phyloP scores from a whole-genome alignment of 2,888 invertebrate species.

The Dasypolia templi region DNA sequence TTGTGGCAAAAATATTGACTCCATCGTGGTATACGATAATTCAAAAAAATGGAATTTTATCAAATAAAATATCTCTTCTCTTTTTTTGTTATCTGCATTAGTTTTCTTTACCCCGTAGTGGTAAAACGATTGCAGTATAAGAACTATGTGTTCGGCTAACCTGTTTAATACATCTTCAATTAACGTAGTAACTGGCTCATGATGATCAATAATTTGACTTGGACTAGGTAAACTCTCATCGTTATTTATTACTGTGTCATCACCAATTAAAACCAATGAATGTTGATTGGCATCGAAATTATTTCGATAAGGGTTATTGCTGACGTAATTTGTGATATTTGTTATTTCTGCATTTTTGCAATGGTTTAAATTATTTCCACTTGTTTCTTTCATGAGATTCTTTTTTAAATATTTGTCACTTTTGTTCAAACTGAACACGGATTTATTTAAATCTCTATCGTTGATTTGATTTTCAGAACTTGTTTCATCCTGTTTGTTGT shows the following conservation, averaged over 20 bases:
- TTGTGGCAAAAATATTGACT: constrained; percentile 71
- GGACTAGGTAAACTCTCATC: not conserved
- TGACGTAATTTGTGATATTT: not conserved
- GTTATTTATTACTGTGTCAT: not conserved
- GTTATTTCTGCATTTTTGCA: not conserved
- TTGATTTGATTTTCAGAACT: not conserved
- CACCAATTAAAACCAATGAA: not conserved
- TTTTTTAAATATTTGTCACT: not conserved
- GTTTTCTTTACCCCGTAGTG: constrained; percentile 9
- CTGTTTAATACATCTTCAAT: constrained; percentile 46
- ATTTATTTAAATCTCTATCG: not conserved
- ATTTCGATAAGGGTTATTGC: constrained; percentile 3
- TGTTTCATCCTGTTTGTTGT: constrained; percentile 1
- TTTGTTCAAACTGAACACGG: constrained; percentile 14
- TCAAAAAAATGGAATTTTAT: constrained; percentile 69
- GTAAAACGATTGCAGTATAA: constrained; percentile 63
- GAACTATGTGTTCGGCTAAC: constrained; percentile 67
- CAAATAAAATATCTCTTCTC: constrained; percentile 42
- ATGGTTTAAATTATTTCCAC: not conserved
- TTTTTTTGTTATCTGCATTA: not conserved
- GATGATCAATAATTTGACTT: not conserved
- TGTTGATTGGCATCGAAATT: constrained; percentile 6
- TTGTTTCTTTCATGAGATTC: not conserved
- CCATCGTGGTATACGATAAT: constrained; percentile 68
- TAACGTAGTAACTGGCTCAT: not conserved